Evolutionary conservation across 1,140 invertebrate species (phyloP), one percentile per base, ranked within the genome.

Genomic region (Magallana gigas): DNA sequence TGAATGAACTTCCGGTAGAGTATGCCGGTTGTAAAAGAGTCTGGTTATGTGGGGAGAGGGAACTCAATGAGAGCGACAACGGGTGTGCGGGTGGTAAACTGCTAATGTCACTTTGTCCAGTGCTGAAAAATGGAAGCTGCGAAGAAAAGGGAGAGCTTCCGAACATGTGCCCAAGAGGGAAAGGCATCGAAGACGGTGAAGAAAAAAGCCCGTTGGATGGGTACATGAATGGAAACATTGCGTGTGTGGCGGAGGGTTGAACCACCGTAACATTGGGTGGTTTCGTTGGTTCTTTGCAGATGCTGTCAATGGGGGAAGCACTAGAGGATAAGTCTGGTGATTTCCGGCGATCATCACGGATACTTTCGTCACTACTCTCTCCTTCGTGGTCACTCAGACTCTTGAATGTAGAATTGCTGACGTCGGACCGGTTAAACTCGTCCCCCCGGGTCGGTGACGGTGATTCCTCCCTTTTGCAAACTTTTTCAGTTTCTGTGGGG

Each of bases 201-300:
- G 88, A 89, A 60, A 89, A 89, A 0, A 89, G 86, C 85, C 88
- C 88, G 60, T 76, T 85, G 18, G 88, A 89, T 1, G 88, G 88
- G 71, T 89, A 89, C 88, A 89, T 89, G 71, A 89, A 89, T 14
- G 88, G 88, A 64, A 89, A 89, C 88, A 89, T 85, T 29, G 88
- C 85, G 59, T 89, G 88, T 23, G 88, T 89, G 14, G 88, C 88
- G 57, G 88, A 89, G 59, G 88, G 88, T 58, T 89, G 88, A 48
- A 89, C 86, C 29, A 89, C 88, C 57, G 88, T 89, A 14, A 89
- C 88, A 71, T 89, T 89, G 64, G 88, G 88, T 83, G 88, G 68
- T 60, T 85, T 81, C n/a, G 60, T 85, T 2, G 88, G 88, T 71
- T 89, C 86, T 57, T 71, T 59, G 68, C 64, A 56, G 7, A 64